phyloP scores from a whole-genome alignment of 2,797 vertebrate species.

The Sphaeramia orbicularis region DNA sequence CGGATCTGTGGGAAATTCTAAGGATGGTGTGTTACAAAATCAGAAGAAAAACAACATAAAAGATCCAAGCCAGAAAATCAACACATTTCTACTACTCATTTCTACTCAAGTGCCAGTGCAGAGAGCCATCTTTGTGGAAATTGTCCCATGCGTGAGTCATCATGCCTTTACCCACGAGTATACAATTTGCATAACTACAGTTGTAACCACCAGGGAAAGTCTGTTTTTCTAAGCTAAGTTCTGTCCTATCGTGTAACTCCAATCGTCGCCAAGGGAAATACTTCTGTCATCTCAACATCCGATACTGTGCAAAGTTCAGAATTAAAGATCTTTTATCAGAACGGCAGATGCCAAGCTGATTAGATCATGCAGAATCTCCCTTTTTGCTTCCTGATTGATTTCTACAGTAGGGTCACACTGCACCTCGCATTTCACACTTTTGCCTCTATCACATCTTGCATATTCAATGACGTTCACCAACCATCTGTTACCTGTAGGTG shows the following conservation, averaged over 20 bases:
- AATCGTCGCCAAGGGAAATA: constrained; percentile 43
- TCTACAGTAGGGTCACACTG: constrained; percentile 25
- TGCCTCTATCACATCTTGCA: constrained; percentile 38
- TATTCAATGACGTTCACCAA: constrained; percentile 31
- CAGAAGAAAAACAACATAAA: constrained; percentile 57
- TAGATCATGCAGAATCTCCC: constrained; percentile 34
- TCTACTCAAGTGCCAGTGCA: constrained; percentile 38
- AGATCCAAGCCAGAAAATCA: constrained; percentile 50
- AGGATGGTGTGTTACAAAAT: constrained; percentile 45
- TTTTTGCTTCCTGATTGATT: constrained; percentile 17
- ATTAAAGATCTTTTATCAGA: constrained; percentile 33
- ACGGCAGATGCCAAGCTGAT: constrained; percentile 46
- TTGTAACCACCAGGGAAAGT: constrained; percentile 52
- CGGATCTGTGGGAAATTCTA: constrained; percentile 59
- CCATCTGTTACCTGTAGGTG: constrained; percentile 67
- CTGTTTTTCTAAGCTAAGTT: constrained; percentile 36
- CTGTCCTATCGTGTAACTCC: constrained; percentile 37
- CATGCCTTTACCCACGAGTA: constrained; percentile 46
- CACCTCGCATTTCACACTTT: constrained; percentile 43
- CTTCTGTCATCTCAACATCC: constrained; percentile 15
- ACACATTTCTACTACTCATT: constrained; percentile 28
- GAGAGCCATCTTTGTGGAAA: constrained; percentile 51
- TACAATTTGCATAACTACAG: constrained; percentile 62
- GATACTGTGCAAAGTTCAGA: constrained; percentile 37
- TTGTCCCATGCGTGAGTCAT: constrained; percentile 61